These are phyloP conservation scores for Tilapia sparmanii DNA, from an alignment of 2,113 vertebrate species.

Conservation along the genomic window DNA sequence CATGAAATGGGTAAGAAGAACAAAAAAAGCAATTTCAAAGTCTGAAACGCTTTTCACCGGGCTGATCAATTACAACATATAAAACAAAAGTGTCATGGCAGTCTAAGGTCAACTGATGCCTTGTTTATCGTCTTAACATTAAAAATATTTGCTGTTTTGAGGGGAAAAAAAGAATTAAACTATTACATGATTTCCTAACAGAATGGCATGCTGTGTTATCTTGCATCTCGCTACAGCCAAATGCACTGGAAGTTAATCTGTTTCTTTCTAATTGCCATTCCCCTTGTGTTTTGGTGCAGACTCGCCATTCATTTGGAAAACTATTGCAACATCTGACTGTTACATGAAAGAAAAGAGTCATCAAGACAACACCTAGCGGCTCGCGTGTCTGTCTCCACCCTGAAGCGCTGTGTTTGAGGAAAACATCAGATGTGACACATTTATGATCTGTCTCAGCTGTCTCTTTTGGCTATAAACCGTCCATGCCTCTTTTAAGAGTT, in stretches of 20 bases:
- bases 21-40: not conserved
- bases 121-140: not conserved
- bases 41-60: not conserved
- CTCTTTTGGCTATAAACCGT: not conserved
- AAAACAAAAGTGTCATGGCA: not conserved
- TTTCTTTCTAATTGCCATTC: not conserved
- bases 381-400: not conserved
- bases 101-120: not conserved
- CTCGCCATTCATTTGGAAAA: not conserved
- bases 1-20: not conserved
- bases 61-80: not conserved
- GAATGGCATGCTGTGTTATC: not conserved
- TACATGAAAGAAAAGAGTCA: not conserved
- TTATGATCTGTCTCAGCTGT: not conserved
- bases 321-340: not conserved
- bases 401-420: not conserved
- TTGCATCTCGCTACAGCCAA: not conserved
- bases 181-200: not conserved
- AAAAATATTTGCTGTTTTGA: not conserved
- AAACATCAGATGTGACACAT: not conserved
- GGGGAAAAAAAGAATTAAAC: rapidly evolving
- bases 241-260: not conserved
- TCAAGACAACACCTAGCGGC: not conserved
- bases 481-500: not conserved
- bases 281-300: not conserved